Evolutionary conservation across 2,797 vertebrate genomes (phyloP).

Genomic region (Xenentodon cancila): DNA sequence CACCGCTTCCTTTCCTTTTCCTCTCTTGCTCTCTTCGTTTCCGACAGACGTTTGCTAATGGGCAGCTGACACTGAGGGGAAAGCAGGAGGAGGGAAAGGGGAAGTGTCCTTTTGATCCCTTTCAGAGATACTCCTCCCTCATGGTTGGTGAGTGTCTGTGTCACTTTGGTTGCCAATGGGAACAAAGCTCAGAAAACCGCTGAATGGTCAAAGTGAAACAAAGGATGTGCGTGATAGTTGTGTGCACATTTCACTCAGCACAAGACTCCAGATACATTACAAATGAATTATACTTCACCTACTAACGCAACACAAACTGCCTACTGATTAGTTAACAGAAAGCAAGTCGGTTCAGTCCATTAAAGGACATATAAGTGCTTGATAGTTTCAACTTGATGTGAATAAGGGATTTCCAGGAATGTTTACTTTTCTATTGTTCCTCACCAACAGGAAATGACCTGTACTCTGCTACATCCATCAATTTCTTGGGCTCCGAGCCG

Average conservation of each 20-base stretch:
- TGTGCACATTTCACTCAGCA: slow-evolving; percentile 14
- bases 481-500: slow-evolving; percentile 87
- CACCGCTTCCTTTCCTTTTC: slow-evolving; percentile 3
- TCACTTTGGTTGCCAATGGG: slow-evolving; percentile 30
- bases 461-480: slow-evolving; percentile 86
- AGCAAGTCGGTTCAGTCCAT: background rate
- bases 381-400: slow-evolving; percentile 38
- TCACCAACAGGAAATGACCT: slow-evolving; percentile 81
- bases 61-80: slow-evolving; percentile 76
- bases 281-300: slow-evolving; percentile 8
- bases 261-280: background rate
- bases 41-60: slow-evolving; percentile 73
- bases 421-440: slow-evolving; percentile 50
- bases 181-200: slow-evolving; percentile 29
- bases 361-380: slow-evolving; percentile 20
- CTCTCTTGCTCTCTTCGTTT: slow-evolving; percentile 31
- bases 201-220: slow-evolving; percentile 37
- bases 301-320: slow-evolving; percentile 1
- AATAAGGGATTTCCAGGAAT: slow-evolving; percentile 53
- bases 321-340: slow-evolving; percentile 5
- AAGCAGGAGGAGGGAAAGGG: slow-evolving; percentile 82
- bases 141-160: slow-evolving; percentile 82
- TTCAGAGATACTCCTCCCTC: slow-evolving; percentile 82
- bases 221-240: slow-evolving; percentile 11
- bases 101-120: slow-evolving; percentile 86